phyloP scores from a whole-genome alignment of 1,140 invertebrate genomes.

The Meloidogyne exigua region DNA sequence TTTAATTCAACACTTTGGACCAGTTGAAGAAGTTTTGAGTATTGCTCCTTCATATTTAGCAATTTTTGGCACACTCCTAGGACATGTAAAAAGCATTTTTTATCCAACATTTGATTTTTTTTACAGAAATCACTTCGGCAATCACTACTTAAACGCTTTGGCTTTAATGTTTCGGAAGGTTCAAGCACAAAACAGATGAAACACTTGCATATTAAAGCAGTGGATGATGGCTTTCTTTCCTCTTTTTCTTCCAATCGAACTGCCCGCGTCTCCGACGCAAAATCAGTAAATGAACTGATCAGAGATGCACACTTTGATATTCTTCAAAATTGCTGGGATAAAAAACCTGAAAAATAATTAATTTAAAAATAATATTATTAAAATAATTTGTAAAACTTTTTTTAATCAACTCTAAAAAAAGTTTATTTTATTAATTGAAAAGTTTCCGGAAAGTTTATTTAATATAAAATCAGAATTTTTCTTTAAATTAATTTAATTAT shows the following conservation, averaged over 20 bases:
- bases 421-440: no score
- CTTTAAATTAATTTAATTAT: neutral
- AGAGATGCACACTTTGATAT: conserved; percentile 9
- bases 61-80: neutral
- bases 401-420: no score
- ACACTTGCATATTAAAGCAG: neutral
- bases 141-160: neutral
- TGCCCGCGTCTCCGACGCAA: conserved; percentile 8
- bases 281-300: conserved; percentile 1
- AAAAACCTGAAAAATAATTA: conserved; percentile 7
- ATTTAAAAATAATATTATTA: neutral
- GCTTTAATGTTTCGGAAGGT: neutral
- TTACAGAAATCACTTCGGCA: conserved; percentile 2
- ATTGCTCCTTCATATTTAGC: neutral
- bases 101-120: no score
- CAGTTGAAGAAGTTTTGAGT: neutral
- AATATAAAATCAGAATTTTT: neutral
- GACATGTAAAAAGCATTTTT: neutral
- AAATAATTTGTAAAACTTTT: neutral
- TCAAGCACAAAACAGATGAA: neutral
- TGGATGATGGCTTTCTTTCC: neutral
- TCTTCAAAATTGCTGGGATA: conserved; percentile 8
- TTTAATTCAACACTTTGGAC: neutral
- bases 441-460: neutral
- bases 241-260: conserved; percentile 1